A percentile compares a stretch with the other conserved stretches of the same genome.
phyloP scores from a whole-genome alignment of 2,113 vertebrate genomes.

The Stomatorhinus ivindoensis region DNA sequence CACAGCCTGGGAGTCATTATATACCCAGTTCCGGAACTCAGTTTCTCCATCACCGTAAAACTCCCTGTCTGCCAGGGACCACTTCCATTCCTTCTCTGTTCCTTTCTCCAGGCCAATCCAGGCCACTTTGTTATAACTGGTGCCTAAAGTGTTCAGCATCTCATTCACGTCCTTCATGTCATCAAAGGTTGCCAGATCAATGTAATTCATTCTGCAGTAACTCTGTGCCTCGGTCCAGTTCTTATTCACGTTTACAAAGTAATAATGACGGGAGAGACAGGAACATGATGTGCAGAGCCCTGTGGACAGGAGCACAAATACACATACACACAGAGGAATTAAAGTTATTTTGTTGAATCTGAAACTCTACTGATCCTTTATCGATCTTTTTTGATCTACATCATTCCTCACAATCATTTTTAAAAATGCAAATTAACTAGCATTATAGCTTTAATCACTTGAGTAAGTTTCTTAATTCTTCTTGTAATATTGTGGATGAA shows the following conservation, averaged over 20 bases:
- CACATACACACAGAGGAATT: background rate
- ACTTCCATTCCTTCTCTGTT: constrained; percentile 41
- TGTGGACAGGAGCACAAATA: background rate
- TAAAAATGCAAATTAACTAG: background rate
- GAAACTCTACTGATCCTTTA: background rate
- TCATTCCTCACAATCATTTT: background rate
- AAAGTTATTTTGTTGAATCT: background rate
- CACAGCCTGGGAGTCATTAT: constrained; percentile 18
- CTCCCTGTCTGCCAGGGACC: constrained; percentile 35
- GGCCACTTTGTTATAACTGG: background rate
- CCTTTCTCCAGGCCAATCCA: constrained; percentile 53
- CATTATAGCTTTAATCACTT: background rate
- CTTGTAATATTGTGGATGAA: background rate
- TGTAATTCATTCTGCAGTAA: constrained; percentile 31
- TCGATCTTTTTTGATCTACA: background rate
- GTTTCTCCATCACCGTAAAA: background rate
- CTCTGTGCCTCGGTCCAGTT: constrained; percentile 28
- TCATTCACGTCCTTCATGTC: constrained; percentile 34
- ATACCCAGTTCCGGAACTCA: constrained; percentile 44
- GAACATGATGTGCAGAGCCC: background rate
- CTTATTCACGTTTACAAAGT: constrained; percentile 23
- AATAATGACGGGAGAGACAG: constrained; percentile 34
- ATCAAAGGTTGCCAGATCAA: constrained; percentile 47
- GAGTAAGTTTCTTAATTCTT: background rate
- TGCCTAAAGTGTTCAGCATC: constrained; percentile 23